Percentiles rank a stretch among this genome's conserved stretches.
Conservation (phyloP, 1,140 invertebrate species). For the Euwallacea fornicatus region DNA sequence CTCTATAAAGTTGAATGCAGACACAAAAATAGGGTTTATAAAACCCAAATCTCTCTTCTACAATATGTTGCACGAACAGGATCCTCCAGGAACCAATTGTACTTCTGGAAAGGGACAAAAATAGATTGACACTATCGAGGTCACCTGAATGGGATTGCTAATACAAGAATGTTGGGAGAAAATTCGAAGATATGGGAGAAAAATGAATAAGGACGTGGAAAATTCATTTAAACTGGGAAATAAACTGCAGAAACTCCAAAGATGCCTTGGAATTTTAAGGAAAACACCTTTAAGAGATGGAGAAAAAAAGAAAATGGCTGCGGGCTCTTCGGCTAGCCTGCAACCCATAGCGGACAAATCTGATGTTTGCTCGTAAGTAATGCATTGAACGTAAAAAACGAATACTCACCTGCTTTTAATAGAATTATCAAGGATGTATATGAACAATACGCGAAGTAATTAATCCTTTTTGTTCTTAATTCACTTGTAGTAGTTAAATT, state of each 20-base stretch:
- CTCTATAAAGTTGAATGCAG: conserved; percentile 38
- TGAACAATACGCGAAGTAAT: neutral
- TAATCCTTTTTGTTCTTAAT: neutral
- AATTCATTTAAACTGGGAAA: neutral
- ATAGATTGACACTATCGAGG: neutral
- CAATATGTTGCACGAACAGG: conserved; percentile 48
- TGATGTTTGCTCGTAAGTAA: too few relatives aligned
- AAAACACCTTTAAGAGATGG: neutral
- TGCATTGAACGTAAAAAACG: too few relatives aligned
- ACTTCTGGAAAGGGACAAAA: conserved; percentile 12
- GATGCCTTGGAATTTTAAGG: conserved; percentile 5
- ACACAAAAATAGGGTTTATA: conserved; percentile 50
- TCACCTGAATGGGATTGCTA: too few relatives aligned
- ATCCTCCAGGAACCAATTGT: conserved; percentile 23
- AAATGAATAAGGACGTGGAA: neutral
- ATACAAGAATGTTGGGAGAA: neutral
- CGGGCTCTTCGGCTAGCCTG: neutral
- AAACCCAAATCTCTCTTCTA: conserved; percentile 49
- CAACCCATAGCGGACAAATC: neutral
- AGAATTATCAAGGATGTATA: too few relatives aligned
- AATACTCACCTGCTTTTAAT: too few relatives aligned
- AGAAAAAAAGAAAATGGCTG: conserved; percentile 16
- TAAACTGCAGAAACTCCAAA: neutral
- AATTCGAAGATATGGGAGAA: neutral
- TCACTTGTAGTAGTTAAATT: neutral